Conservation (phyloP, 2,113 vertebrate species). For the Halcyon malimbica region DNA sequence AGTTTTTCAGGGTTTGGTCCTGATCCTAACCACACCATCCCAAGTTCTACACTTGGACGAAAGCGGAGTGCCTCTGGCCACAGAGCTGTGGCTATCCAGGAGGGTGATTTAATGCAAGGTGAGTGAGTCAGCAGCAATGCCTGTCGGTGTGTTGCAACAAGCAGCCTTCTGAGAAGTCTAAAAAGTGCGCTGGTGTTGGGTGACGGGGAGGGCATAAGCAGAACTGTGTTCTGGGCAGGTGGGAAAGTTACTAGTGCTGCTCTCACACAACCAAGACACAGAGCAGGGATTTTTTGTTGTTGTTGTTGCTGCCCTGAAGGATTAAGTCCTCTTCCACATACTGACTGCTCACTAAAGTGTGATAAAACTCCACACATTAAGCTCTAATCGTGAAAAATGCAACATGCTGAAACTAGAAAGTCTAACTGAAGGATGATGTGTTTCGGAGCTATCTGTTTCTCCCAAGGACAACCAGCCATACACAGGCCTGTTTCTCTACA, state of each 20-base stretch:
- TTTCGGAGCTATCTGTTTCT: not conserved
- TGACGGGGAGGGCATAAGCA: rapidly evolving
- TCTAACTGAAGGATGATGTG: not conserved
- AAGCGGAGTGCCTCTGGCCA: not conserved
- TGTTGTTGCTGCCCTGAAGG: not conserved
- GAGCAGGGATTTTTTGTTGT: not conserved
- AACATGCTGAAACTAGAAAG: not conserved
- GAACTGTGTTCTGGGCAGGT: not conserved
- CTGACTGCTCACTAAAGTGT: not conserved
- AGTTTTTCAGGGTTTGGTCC: not conserved
- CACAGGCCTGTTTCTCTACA: not conserved
- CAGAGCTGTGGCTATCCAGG: not conserved
- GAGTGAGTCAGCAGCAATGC: not conserved
- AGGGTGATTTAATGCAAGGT: not conserved
- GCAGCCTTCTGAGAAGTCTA: not conserved
- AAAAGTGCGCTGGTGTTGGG: rapidly evolving
- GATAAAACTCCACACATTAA: not conserved
- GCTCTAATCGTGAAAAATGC: not conserved
- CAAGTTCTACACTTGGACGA: not conserved
- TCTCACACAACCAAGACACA: not conserved
- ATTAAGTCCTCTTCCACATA: not conserved
- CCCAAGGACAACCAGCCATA: not conserved
- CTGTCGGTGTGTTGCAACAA: not conserved
- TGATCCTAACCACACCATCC: not conserved
- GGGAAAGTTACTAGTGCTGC: not conserved